These are phyloP conservation scores for Cinara cedri DNA, from an alignment of 2,888 invertebrate genomes.

Conservation along the genomic window DNA sequence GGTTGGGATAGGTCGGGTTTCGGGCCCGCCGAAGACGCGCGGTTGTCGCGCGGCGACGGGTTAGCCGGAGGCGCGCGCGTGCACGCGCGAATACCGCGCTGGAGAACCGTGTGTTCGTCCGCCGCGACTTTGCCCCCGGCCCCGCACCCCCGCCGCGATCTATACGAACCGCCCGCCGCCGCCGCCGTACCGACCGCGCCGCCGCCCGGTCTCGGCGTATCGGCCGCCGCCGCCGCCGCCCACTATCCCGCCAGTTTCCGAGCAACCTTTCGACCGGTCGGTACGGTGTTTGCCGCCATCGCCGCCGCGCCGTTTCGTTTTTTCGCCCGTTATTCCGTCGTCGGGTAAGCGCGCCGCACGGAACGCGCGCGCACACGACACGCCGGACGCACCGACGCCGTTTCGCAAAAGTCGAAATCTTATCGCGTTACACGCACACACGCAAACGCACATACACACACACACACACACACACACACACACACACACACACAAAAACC, in stretches of 20 bases:
- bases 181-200: neutral
- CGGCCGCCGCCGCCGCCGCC: slow-evolving; percentile 12
- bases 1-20: too few species aligned
- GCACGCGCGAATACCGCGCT: slow-evolving; percentile 21
- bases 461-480: neutral
- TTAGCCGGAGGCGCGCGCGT: neutral
- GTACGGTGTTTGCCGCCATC: slow-evolving; percentile 28
- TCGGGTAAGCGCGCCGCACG: too few species aligned
- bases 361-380: neutral
- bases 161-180: slow-evolving; percentile 16
- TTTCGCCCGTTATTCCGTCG: neutral
- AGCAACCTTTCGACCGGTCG: slow-evolving; percentile 42
- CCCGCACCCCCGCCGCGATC: slow-evolving; percentile 19
- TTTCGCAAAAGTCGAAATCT: too few species aligned
- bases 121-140: neutral
- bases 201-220: neutral
- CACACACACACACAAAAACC: neutral
- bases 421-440: neutral
- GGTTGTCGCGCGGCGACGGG: too few species aligned
- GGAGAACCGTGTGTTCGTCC: neutral
- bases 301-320: neutral
- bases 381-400: neutral
- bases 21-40: too few species aligned
- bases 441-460: neutral
- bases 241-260: slow-evolving; percentile 52